Conservation (phyloP, 1,140 invertebrate species). For the Wasmannia auropunctata region DNA sequence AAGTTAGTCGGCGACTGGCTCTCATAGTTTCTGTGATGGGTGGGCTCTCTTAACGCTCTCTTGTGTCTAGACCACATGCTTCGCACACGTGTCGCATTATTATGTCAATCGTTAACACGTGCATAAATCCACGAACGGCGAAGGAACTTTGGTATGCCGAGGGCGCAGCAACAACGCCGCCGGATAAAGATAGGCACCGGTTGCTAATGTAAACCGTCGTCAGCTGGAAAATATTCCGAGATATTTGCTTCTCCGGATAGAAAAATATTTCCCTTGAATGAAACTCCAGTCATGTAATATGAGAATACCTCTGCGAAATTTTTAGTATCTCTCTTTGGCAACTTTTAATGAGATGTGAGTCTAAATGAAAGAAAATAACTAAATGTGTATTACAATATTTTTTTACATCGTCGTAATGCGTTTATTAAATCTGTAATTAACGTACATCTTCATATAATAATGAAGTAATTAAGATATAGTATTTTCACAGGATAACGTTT, state of each 20-base stretch:
- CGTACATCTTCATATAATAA: neutral
- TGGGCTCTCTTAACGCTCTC: constrained; percentile 4
- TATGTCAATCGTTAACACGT: constrained; percentile 78
- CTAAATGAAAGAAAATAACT: neutral
- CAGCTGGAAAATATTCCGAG: constrained; percentile 41
- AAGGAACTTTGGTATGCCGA: constrained; percentile 37
- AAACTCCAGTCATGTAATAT: neutral
- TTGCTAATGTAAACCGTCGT: constrained; percentile 32
- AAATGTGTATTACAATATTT: neutral
- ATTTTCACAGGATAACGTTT: neutral
- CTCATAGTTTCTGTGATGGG: constrained; percentile 40
- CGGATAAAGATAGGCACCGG: constrained; percentile 46
- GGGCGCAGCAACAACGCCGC: constrained; percentile 6
- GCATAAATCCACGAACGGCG: constrained; percentile 63
- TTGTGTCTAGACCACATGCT: constrained; percentile 57
- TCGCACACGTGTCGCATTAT: constrained; percentile 73
- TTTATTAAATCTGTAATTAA: neutral
- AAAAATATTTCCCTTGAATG: constrained; percentile 8
- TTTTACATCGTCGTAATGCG: neutral
- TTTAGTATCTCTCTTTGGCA: neutral
- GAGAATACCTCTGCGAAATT: neutral
- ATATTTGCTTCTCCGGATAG: neutral
- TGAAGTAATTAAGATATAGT: neutral
- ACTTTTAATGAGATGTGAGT: neutral
- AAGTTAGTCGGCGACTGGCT: constrained; percentile 10